Conservation (phyloP, 2,113 vertebrate genomes). For the Tragelaphus strepsiceros region DNA sequence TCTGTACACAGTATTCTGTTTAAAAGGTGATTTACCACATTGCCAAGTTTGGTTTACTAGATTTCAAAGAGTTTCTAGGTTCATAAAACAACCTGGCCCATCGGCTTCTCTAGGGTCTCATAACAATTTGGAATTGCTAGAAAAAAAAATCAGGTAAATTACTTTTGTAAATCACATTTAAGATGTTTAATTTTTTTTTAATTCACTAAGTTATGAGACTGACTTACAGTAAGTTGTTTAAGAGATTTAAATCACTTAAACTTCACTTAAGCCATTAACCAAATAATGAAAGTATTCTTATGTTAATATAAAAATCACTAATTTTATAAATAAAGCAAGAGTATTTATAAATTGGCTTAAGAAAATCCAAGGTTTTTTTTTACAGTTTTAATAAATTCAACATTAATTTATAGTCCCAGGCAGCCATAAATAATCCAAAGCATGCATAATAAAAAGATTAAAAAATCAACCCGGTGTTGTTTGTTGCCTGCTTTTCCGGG, state of each 20-base stretch:
- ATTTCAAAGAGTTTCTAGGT: not conserved
- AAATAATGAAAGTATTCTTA: not conserved
- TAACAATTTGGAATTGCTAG: not conserved
- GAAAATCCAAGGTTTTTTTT: not conserved
- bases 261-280: not conserved
- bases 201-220: not conserved
- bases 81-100: not conserved
- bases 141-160: not conserved
- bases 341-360: not conserved
- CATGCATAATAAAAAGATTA: not conserved
- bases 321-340: not conserved
- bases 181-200: not conserved
- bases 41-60: not conserved
- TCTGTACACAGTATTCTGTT: not conserved
- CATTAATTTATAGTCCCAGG: not conserved
- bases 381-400: constrained; percentile 12
- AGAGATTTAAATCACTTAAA: not conserved
- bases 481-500: too few species aligned
- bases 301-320: not conserved
- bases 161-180: not conserved
- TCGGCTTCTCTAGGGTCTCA: not conserved
- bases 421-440: not conserved
- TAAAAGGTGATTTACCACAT: not conserved
- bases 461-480: not conserved
- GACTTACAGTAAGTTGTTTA: not conserved